Conservation (phyloP, 2,797 vertebrate species). For the Cossypha caffra region DNA sequence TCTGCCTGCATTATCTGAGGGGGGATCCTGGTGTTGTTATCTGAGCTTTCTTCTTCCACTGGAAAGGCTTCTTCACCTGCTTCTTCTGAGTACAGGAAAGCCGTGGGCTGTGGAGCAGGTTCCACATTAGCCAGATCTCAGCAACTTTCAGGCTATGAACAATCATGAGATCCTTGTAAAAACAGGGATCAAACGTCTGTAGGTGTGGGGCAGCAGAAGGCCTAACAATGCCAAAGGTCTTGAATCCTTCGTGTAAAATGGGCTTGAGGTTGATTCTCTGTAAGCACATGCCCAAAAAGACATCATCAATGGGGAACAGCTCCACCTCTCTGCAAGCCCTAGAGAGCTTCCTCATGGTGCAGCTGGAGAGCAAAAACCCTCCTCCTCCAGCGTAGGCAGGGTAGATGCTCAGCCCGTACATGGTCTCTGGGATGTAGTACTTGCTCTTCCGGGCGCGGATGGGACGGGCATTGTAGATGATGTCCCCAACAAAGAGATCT, state of each 20-base stretch:
- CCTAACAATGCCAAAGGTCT: slow-evolving; percentile 91
- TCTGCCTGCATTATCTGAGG: neutral
- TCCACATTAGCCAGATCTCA: slow-evolving; percentile 99
- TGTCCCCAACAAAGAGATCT: slow-evolving; percentile 93
- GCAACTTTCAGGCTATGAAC: slow-evolving; percentile 93
- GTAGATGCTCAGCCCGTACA: slow-evolving; percentile 89
- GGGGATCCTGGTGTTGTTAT: neutral
- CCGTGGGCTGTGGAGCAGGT: slow-evolving; percentile 86
- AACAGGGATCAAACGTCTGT: slow-evolving; percentile 94
- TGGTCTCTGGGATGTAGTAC: slow-evolving; percentile 91
- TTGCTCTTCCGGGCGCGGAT: slow-evolving; percentile 89
- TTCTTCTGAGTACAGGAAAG: slow-evolving; percentile 83
- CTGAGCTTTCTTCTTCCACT: slow-evolving; percentile 78
- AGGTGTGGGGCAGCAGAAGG: slow-evolving; percentile 93
- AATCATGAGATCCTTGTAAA: slow-evolving; percentile 95
- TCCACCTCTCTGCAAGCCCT: slow-evolving; percentile 90
- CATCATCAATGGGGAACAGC: slow-evolving; percentile 95
- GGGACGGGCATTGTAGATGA: slow-evolving; percentile 90
- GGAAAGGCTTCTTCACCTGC: slow-evolving; percentile 80
- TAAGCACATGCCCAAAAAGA: slow-evolving; percentile 98
- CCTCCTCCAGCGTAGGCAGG: slow-evolving; percentile 93
- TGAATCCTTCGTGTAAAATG: slow-evolving; percentile 88
- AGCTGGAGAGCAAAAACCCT: slow-evolving; percentile 90
- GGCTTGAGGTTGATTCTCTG: slow-evolving; percentile 89
- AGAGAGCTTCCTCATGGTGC: slow-evolving; percentile 85